Evolutionary conservation across 2,888 invertebrate genomes (phyloP), one percentile per base, ranked within the genome.

Genomic region (Biston betularia): DNA sequence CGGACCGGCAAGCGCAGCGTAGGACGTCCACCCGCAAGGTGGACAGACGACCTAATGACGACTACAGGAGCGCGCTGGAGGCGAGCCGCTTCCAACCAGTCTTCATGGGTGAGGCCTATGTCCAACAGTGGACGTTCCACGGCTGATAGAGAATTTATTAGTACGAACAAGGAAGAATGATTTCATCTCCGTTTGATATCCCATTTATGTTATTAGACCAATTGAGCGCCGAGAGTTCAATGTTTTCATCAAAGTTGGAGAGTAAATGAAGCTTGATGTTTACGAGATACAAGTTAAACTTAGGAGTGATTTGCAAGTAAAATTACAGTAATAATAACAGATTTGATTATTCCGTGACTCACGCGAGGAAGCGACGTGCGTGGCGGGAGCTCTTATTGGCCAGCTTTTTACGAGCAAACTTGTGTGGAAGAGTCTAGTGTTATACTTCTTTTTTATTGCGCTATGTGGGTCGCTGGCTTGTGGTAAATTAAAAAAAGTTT

Each of bases 281-380:
- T 60, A 53, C n/a, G 49, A 66, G 55, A 67, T 69, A 64, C 52
- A 62, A 61, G 65, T 72, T 66, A 56, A 67, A 68, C 45, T 68
- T 69, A 59, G 55, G 61, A 67, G 69, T 59, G 62, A 75, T 78
- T 79, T 76, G 77, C 72, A 76, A 79, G 66, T 76, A 49, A 76
- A 81, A 76, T 77, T 69, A 65, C 57, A 67, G 69, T 70, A 68
- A 74, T 75, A 73, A 77, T 77, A 75, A 79, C 68, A 70, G 75
- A 82, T 80, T 70, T 71, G 69, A 76, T 75, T 77, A 72, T 80
- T 70, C 57, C 81, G 78, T 81, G 83, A 62, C 59, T 54, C 82
- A 82, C 80, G 83, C 80, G 61, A 82, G 14, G 69, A 70, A 66
- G 67, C 52, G 45, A 24, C 53, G 67, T 68, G 72, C 68, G 68